Base-by-base conservation (phyloP, 1,140 invertebrate species). In the Rhysida immarginata region DNA sequence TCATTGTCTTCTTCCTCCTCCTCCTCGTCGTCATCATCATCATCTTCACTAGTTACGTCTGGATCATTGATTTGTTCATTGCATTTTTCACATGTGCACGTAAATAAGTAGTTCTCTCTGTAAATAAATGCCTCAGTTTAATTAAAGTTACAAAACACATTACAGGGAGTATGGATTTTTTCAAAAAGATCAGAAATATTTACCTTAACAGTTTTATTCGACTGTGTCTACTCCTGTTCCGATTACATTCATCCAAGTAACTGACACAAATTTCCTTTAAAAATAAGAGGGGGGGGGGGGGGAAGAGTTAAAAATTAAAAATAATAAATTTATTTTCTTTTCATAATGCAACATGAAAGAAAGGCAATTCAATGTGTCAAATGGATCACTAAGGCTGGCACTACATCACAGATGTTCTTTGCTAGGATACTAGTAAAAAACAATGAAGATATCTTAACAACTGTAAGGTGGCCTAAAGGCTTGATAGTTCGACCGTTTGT, bases 91-190 rank as follows among this genome's bases (percentile, higher is more conserved):
- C 93, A 96, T 35, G 74, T 71, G 67, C 90, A 94, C 2, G 72
- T 69, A 65, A 95, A 94, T 1, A 96, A 73, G 64, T 96, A 96
- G 70, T 93, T 87, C 55, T 88, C 82, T 73, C 82, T 81, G 65
- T 26, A 70, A 72, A 11, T 11, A n/a, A 41, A 41, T 11, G n/a
- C 11, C 68, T 69, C 93, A 96, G n/a, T n/a, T n/a, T n/a, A n/a
- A n/a, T n/a, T n/a, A n/a, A n/a, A n/a, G n/a, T n/a, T n/a, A n/a
- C n/a, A n/a, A n/a, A n/a, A n/a, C n/a, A n/a, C n/a, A 29, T 74
- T 71, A 67, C 90, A 94, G 2, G 72, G 68, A 65, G 93, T 93
- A 1, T 96, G 73, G 63, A 96, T 96, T 70, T 93, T 87, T 55
- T 87, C 82, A 72, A 81, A 81, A 64, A 25, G 69, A 72, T 58